These are phyloP conservation scores for Platyrinchus mystaceus DNA, from an alignment of 2,797 vertebrate genomes.

Conservation along the genomic window DNA sequence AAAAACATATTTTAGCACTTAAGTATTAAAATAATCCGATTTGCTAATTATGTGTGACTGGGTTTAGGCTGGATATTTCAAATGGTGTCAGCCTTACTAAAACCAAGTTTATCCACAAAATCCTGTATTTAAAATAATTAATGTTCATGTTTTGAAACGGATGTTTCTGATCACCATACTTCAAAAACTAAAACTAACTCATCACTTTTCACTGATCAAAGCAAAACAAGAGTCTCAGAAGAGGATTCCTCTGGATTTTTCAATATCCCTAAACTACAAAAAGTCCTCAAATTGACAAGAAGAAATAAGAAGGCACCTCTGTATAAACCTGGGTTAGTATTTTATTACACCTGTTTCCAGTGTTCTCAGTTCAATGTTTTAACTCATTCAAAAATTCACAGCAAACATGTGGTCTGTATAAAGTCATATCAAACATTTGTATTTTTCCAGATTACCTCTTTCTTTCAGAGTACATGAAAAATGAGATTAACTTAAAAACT, in stretches of 20 bases:
- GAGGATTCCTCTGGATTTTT: background rate
- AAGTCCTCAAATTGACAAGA: background rate
- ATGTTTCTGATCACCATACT: background rate
- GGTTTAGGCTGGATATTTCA: background rate
- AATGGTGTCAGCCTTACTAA: background rate
- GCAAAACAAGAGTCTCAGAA: background rate
- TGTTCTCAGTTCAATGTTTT: background rate
- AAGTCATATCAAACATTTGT: background rate
- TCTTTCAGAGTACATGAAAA: background rate
- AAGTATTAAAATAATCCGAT: background rate
- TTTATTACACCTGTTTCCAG: background rate
- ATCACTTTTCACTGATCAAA: background rate
- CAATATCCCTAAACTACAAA: background rate
- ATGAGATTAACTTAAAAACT: background rate
- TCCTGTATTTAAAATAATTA: background rate
- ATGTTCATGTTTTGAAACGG: background rate
- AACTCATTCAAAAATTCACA: background rate
- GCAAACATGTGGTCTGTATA: background rate
- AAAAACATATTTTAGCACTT: background rate
- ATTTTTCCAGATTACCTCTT: background rate
- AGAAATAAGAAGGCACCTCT: background rate
- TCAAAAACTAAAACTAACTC: background rate
- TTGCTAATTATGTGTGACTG: background rate
- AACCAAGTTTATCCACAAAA: background rate
- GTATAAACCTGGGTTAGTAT: background rate